Evolutionary conservation across 2,113 vertebrate genomes (phyloP), one percentile per base, ranked within the genome.

Genomic region (Agapornis roseicollis): DNA sequence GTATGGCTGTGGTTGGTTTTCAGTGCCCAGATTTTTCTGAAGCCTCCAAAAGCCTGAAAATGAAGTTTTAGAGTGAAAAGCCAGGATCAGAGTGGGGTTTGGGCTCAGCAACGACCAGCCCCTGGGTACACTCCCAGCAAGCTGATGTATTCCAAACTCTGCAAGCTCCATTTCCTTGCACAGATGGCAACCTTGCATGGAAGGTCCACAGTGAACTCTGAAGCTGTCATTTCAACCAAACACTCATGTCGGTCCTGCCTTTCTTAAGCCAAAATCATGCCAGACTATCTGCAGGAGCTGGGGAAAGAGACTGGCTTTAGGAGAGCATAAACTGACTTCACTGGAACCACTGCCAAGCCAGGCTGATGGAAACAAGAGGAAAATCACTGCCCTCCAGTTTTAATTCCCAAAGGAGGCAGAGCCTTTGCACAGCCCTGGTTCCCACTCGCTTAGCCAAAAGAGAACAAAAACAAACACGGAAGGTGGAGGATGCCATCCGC

Each of bases 131-230:
- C 27, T 37, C 85, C 55, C 87, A 80, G 76, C 86, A 73, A 79
- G 70, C 61, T 93, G 95, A 87, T 78, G 47, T 58, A 37, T 91
- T 97, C 96, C 96, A 90, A 42, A 65, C 85, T 73, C 96, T 6
- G 53, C 0, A 6, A 95, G 94, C 92, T 95, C 53, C 4, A 72
- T 93, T 96, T 97, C 95, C 96, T 95, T 44, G 95, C 94, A 97
- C 89, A 94, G 95, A 97, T 95, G 94, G 94, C 93, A 94, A 94
- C 95, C 93, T 96, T 24, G 93, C 84, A 94, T 94, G 93, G 95
- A 92, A 96, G 87, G 91, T 89, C 95, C 94, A 92, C 87, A 27
- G 93, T 0, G 2, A 95, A 94, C 89, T 94, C 95, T 56, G 28
- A 90, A 94, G 93, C 70, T 79, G 94, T 95, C 87, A 77, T 65